Base-by-base conservation (phyloP, 2,888 invertebrate species). In the Venusia cambrica region DNA sequence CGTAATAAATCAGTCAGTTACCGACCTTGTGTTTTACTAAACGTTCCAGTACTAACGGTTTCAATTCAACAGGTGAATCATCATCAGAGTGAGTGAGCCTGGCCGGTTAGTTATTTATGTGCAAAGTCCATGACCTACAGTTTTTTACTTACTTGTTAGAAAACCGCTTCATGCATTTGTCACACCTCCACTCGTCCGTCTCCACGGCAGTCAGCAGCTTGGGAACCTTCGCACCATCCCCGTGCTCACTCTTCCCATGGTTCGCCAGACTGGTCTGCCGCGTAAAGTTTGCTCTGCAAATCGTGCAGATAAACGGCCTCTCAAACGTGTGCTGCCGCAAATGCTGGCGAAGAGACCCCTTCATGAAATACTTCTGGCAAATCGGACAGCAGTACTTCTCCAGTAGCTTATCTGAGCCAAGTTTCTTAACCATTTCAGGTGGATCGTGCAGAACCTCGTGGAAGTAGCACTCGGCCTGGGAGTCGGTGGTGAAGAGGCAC, bases 271-370 rank as follows among this genome's bases (percentile, higher is more conserved):
- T 92, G 24, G 91, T 90, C 50, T 91, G 90, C 11, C 93, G 80
- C 0, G 91, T 89, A 59, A 94, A 95, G 41, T 89, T 89, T 0
- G 89, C 79, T 0, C 74, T 75, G 59, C 95, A 95, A 2, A 79
- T 62, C 0, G 81, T 69, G 54, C 95, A 95, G 2, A 83, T 73
- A 54, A 90, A 94, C 0, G 92, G 92, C 38, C 91, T 89, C 59
- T 95, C 95, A 12, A 91, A 90, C 0, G 94, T 94, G 57, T 95
- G 95, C 32, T 89, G 88, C 14, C 92, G 87, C 20, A 95, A 72
- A 66, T 95, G 94, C 36, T 89, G 89, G 1, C 91, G 88, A 6
- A 95, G 70, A 0, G 93, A 92, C 4, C 89, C 74, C 61, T 93
- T 94, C 4, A 83, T 77, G 49, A 92, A 93, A 3, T 67, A 64